These are phyloP conservation scores for Trichechus manatus DNA, from an alignment of 2,113 vertebrate genomes.

Conservation along the genomic window DNA sequence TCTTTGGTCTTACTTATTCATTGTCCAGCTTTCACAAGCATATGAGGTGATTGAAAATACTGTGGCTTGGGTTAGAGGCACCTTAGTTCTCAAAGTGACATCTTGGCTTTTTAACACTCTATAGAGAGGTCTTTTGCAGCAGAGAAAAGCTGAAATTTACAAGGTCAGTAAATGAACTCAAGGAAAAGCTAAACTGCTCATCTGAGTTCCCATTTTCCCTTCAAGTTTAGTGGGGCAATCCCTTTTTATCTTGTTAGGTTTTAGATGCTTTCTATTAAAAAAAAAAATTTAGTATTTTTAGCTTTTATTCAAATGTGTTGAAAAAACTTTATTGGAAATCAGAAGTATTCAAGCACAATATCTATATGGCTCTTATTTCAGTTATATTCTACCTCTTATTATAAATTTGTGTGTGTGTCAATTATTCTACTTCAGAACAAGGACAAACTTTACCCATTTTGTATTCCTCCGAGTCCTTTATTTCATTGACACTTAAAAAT, in stretches of 20 bases:
- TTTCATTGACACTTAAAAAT: neutral
- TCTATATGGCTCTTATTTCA: too few species aligned
- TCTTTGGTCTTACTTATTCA: too few species aligned
- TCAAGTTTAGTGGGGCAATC: neutral
- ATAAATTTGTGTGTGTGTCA: neutral
- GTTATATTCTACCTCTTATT: neutral
- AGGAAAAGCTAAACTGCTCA: neutral
- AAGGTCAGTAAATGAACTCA: neutral
- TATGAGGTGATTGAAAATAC: too few species aligned
- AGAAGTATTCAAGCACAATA: neutral
- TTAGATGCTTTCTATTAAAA: neutral
- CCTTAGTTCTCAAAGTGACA: too few species aligned
- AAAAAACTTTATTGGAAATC: neutral
- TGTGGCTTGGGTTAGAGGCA: too few species aligned
- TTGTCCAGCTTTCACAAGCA: too few species aligned
- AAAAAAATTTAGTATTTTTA: neutral
- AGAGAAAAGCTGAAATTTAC: neutral
- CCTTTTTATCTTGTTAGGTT: neutral
- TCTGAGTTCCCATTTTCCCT: neutral
- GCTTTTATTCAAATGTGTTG: neutral
- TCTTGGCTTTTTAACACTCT: too few species aligned
- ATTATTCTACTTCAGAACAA: neutral
- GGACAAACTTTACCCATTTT: neutral
- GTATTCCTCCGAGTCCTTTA: neutral
- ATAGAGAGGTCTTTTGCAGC: too few species aligned